phyloP scores from a whole-genome alignment of 2,797 vertebrate species.

The Astyanax mexicanus region DNA sequence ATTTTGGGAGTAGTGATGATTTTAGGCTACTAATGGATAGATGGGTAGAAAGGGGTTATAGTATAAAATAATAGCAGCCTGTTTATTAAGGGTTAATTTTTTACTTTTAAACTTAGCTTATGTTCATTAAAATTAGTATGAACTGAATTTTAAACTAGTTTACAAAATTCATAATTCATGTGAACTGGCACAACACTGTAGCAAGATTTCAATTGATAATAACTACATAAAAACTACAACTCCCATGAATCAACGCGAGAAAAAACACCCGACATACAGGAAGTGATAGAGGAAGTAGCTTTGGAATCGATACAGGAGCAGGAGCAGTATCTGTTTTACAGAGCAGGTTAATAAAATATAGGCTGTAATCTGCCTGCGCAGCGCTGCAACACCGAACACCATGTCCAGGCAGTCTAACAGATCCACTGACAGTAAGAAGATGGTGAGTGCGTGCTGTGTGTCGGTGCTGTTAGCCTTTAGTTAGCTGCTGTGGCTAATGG shows the following conservation, averaged over 20 bases:
- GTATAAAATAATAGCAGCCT: too few relatives aligned
- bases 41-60: too few relatives aligned
- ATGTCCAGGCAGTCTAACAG: constrained; percentile 92
- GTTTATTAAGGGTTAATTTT: too few relatives aligned
- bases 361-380: constrained; percentile 58
- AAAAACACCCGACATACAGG: constrained; percentile 22
- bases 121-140: too few relatives aligned
- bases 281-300: constrained; percentile 37
- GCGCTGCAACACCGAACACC: constrained; percentile 67
- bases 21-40: too few relatives aligned
- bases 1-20: too few relatives aligned
- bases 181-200: too few relatives aligned
- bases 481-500: constrained; percentile 13
- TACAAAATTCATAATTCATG: too few relatives aligned
- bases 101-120: too few relatives aligned
- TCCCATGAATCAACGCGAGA: constrained; percentile 41
- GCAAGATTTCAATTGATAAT: too few relatives aligned
- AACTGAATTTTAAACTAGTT: too few relatives aligned
- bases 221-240: constrained; percentile 54
- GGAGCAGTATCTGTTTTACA: constrained; percentile 58
- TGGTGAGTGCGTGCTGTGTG: constrained; percentile 75
- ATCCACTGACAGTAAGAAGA: constrained; percentile 95
- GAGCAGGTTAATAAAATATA: constrained; percentile 79
- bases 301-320: constrained; percentile 39
- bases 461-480: constrained; percentile 29